Base-by-base conservation (phyloP, 1,140 invertebrate species). In the Papilio glaucus region DNA sequence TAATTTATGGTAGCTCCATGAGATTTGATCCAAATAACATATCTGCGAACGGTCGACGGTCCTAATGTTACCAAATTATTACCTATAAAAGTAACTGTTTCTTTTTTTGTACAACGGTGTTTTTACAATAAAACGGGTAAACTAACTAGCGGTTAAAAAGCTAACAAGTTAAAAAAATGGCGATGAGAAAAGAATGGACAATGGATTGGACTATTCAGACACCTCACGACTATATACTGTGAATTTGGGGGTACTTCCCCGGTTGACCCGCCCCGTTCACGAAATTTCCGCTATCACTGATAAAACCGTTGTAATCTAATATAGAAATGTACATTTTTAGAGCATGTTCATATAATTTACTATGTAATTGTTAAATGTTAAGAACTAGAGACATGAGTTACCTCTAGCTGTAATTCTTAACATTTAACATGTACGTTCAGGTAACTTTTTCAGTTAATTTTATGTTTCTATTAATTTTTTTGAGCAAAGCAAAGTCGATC, bases 401-500 rank as follows among this genome's bases (percentile, higher is more conserved):
- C n/a, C n/a, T n/a, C n/a, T n/a, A n/a, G n/a, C n/a, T n/a, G n/a
- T n/a, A n/a, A n/a, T n/a, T n/a, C n/a, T n/a, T n/a, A n/a, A n/a
- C n/a, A n/a, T n/a, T n/a, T n/a, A n/a, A n/a, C n/a, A n/a, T n/a
- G n/a, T n/a, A n/a, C n/a, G n/a, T n/a, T n/a, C n/a, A n/a, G n/a
- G n/a, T n/a, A n/a, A n/a, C n/a, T n/a, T n/a, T n/a, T n/a, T n/a
- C n/a, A n/a, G n/a, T n/a, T n/a, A n/a, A n/a, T n/a, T n/a, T n/a
- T n/a, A n/a, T n/a, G n/a, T n/a, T n/a, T n/a, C n/a, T n/a, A n/a
- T n/a, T n/a, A n/a, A n/a, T n/a, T n/a, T n/a, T n/a, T n/a, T 7
- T 10, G 21, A 60, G 24, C n/a, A 15, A 21, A 39, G 37, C 37
- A 39, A 65, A 70, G 49, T 57, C 53, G 68, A 72, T 74, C 71